Evolutionary conservation across 2,113 vertebrate species (phyloP), one percentile per base, ranked within the genome.

Genomic region (Scomber scombrus): DNA sequence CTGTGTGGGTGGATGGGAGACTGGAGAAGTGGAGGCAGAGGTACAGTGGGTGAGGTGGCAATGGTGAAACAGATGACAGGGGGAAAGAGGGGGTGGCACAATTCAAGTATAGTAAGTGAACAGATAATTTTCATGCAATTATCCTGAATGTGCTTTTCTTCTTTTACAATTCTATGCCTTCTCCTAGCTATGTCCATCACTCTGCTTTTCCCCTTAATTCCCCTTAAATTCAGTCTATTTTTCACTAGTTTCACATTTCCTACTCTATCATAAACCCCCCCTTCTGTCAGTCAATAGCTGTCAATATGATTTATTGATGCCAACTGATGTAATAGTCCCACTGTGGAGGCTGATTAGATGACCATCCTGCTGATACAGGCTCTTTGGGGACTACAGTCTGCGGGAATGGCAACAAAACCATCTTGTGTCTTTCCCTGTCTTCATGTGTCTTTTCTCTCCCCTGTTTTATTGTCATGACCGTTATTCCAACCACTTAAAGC

Each of bases 301-400:
- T 81, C 86, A 85, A 82, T 89, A 70, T 85, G 85, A 91, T 87
- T 88, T 83, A 91, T 19, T 73, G 88, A 90, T 64, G 74, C 72
- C 75, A 84, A 78, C 69, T 81, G 82, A 80, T 87, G 81, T 77
- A 60, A 74, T 83, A 68, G 81, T 90, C 83, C 83, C 67, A 65
- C 80, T 84, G 82, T 83, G 81, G 84, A 86, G 75, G 78, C 82
- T 91, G 82, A 91, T 88, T 89, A 83, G 87, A 88, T 71, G 86
- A 82, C 78, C 80, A 78, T 68, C 83, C 75, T 78, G 81, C 68
- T 85, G 80, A 73, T 80, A 71, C 49, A 80, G 45, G 66, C 77
- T 67, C 80, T 43, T 73, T 51, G 26, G 83, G 62, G 78, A 78
- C 45, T 71, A 57, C 55, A 63, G 47, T 66, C 61, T 67, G 62